Evolutionary conservation across 1,140 invertebrate species (phyloP).

Genomic region (Drosophila ogumai): DNA sequence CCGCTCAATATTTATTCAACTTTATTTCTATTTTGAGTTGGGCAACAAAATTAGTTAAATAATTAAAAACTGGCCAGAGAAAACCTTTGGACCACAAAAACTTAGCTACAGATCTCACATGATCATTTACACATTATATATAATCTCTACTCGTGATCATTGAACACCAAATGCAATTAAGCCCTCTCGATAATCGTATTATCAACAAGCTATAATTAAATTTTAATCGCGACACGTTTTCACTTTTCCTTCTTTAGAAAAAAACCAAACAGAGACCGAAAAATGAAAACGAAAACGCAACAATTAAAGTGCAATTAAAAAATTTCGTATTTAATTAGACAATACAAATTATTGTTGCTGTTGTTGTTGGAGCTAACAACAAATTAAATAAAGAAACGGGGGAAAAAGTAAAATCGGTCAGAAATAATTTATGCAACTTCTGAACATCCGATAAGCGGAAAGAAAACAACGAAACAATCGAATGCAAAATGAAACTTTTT

Average conservation of each 20-base stretch:
- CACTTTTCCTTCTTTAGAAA: constrained; percentile 58
- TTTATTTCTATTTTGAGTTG: neutral
- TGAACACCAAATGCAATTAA: constrained; percentile 17
- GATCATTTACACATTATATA: neutral
- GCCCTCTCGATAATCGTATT: constrained; percentile 60
- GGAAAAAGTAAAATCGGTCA: constrained; percentile 45
- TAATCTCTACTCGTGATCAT: constrained; percentile 6
- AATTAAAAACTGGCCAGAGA: neutral
- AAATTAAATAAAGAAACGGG: constrained; percentile 32
- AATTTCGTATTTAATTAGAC: constrained; percentile 54
- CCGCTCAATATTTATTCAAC: neutral
- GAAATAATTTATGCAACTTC: constrained; percentile 75
- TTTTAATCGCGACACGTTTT: constrained; percentile 68
- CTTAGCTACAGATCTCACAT: neutral
- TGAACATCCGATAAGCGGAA: constrained; percentile 44
- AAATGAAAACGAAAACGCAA: constrained; percentile 57
- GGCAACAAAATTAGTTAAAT: neutral
- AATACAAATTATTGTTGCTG: constrained; percentile 21
- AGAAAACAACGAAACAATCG: constrained; percentile 21
- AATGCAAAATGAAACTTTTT: constrained; percentile 59
- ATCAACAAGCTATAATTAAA: constrained; percentile 68
- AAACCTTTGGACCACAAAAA: neutral
- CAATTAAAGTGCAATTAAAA: constrained; percentile 79
- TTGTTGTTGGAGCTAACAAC: constrained; percentile 20
- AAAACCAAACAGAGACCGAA: constrained; percentile 36